These are phyloP conservation scores for Drosophila lowei DNA, from an alignment of 1,140 invertebrate species.

Conservation along the genomic window DNA sequence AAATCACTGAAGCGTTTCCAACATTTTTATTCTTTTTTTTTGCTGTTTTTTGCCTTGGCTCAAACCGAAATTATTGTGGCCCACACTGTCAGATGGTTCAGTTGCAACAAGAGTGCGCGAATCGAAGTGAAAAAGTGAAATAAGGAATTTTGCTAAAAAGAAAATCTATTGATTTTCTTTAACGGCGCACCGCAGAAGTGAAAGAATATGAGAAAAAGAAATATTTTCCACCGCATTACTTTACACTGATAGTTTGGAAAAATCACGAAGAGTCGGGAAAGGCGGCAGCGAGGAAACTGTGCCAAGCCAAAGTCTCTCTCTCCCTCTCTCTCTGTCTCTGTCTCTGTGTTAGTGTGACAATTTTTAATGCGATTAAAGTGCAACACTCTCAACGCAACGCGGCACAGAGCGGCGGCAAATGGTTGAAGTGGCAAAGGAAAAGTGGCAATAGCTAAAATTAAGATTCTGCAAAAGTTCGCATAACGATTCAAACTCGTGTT, in stretches of 20 bases:
- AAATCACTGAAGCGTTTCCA: constrained; percentile 61
- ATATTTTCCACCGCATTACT: constrained; percentile 59
- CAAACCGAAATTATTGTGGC: constrained; percentile 33
- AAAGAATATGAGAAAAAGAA: constrained; percentile 62
- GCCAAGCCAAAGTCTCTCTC: constrained; percentile 41
- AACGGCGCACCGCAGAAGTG: neutral
- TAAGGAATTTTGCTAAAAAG: constrained; percentile 25
- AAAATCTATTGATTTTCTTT: constrained; percentile 67
- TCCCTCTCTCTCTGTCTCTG: neutral
- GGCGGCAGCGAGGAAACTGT: constrained; percentile 49
- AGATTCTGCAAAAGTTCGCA: constrained; percentile 26
- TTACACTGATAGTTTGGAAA: constrained; percentile 41
- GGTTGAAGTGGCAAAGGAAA: constrained; percentile 27
- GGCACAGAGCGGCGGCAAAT: constrained; percentile 11
- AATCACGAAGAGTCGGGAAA: constrained; percentile 25
- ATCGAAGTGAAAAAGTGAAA: constrained; percentile 23
- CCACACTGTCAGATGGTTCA: constrained; percentile 6
- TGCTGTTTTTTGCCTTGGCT: constrained; percentile 7
- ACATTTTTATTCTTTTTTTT: constrained; percentile 21
- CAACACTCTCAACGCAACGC: constrained; percentile 57
- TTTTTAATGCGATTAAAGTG: constrained; percentile 81
- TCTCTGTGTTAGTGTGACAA: constrained; percentile 63
- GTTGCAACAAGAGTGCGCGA: constrained; percentile 8
- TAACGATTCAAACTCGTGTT: constrained; percentile 18
- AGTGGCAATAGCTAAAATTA: constrained; percentile 21